Base-by-base conservation (phyloP, 1,140 invertebrate species). In the Drosophila seguyi region DNA sequence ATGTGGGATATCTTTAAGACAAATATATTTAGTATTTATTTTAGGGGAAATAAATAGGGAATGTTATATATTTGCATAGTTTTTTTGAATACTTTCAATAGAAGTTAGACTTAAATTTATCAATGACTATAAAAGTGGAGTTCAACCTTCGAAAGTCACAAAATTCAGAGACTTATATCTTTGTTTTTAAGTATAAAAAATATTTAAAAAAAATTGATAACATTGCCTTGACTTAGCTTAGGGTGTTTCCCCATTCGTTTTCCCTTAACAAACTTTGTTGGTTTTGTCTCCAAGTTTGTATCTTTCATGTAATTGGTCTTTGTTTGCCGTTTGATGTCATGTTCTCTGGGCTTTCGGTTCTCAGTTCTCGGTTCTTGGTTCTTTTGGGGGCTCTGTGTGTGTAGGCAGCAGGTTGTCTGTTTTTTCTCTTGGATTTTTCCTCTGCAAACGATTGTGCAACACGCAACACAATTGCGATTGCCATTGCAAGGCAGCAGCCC, bases 281-380 rank as follows among this genome's bases (percentile, higher is more conserved):
- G 29, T 25, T 25, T 47, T 61, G 41, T 53, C 39, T 67, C 67
- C 57, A 25, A 65, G 57, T 56, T 74, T 74, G 66, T 66, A 59
- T 77, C 61, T 77, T 71, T 45, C 67, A 77, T 86, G 83, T 87
- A 87, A 87, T 87, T 87, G 83, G 75, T 80, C 85, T 90, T 87
- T 87, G 83, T 87, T 87, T 87, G 85, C 83, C 85, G 66, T 87
- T 87, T 84, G 83, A 80, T 87, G 83, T 87, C 83, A 87, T 87
- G 83, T 87, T 87, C 85, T 80, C 63, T 76, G 45, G 72, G 68
- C 85, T 86, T 61, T 76, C 44, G 72, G 48, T 56, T 29, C 47
- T 20, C 31, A 16, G 50, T 22, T 53, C 50, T 52, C 4, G 0
- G 48, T 50, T 71, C 63, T 72, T 14, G 42, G 56, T 47, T 75